Evolutionary conservation across 2,888 invertebrate species (phyloP), one percentile per base, ranked within the genome.

Genomic region (Plebejus argus): DNA sequence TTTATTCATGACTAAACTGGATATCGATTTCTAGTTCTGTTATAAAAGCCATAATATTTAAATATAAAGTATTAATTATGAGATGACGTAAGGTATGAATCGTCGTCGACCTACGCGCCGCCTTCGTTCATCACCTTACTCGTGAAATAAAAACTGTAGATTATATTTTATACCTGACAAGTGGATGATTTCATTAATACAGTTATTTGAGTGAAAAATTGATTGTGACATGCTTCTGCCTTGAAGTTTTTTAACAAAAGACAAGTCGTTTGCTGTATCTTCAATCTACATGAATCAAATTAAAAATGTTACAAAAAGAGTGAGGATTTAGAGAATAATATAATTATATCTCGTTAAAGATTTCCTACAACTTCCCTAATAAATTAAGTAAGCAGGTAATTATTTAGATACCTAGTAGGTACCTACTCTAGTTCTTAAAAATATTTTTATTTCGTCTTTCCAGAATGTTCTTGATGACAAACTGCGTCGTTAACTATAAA

Each of bases 91-190:
- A 74, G 18, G 12, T 28, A 53, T 74, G 74, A 74, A 7, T 78
- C 78, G 79, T 77, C 78, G 79, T 39, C 80, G 81, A 81, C 84
- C 83, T 83, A 84, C 85, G 83, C 82, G 49, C 77, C 79, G 76
- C 79, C 80, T 71, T 76, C 81, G 78, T 77, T 75, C 66, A 78
- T 78, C 78, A 77, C 70, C 74, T 75, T 12, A 53, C 74, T 53
- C 28, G 74, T 53, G 74, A 53, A 53, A 70, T 72, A 80, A 78
- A 80, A 80, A 79, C n/a, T 49, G 23, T 49, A 33, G 28, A 28
- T 74, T 28, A 53, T 45, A 28, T 74, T 28, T 66, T 6, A 18
- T 28, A 74, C 74, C 10, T 53, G 53, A 53, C 53, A 49, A 28
- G 49, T 53, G 35, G 20, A 71, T 71, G 71, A 71, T 74, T 74